These are phyloP conservation scores for Protomyctophum bolini DNA, from an alignment of 2,113 vertebrate species.

Conservation along the genomic window DNA sequence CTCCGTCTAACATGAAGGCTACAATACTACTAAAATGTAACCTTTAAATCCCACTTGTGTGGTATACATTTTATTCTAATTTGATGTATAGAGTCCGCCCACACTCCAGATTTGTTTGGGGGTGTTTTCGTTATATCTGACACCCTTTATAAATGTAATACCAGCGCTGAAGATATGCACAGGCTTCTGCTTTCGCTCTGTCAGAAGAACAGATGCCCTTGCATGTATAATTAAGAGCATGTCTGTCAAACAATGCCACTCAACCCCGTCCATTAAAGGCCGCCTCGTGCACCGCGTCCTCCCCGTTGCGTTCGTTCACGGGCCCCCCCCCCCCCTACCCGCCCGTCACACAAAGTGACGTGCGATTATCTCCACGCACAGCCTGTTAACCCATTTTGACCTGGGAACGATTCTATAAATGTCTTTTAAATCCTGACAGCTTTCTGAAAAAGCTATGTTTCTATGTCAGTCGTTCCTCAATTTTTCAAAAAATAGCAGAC, in stretches of 20 bases:
- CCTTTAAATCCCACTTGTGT: conserved; percentile 44
- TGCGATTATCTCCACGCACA: too few relatives aligned
- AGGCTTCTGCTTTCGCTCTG: conserved; percentile 19
- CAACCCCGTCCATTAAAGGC: background rate
- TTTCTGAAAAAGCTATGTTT: too few relatives aligned
- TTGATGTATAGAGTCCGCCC: conserved; percentile 1
- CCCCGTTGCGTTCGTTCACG: too few relatives aligned
- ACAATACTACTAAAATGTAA: conserved; percentile 10
- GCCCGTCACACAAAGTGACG: too few relatives aligned
- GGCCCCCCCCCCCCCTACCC: too few relatives aligned
- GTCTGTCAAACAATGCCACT: conserved; percentile 12
- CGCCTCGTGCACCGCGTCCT: background rate
- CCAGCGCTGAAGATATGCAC: conserved; percentile 4
- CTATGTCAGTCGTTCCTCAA: too few relatives aligned
- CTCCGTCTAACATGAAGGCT: too few relatives aligned
- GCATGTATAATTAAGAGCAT: conserved; percentile 29
- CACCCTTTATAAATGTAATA: conserved; percentile 12
- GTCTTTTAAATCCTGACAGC: too few relatives aligned
- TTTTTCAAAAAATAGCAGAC: too few relatives aligned
- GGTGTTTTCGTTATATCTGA: conserved; percentile 1
- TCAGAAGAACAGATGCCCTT: conserved; percentile 43
- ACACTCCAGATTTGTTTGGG: conserved; percentile 10
- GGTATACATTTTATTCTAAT: conserved; percentile 39
- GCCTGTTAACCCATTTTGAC: too few relatives aligned
- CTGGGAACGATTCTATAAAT: too few relatives aligned